Evolutionary conservation across 2,888 invertebrate genomes (phyloP).

Genomic region (Labia minor): DNA sequence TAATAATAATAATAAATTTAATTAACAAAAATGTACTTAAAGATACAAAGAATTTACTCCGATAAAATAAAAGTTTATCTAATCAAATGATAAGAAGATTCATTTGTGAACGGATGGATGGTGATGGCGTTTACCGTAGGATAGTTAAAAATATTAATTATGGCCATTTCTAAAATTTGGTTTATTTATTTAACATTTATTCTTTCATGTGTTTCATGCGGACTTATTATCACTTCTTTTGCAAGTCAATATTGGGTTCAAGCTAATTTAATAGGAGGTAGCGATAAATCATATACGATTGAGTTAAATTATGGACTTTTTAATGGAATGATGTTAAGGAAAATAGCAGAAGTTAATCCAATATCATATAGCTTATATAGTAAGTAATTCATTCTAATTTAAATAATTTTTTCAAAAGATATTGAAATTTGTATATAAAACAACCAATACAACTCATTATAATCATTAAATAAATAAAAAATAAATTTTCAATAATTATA

Average conservation of each 20-base stretch:
- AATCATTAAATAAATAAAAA: too few species aligned
- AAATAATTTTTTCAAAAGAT: conserved; percentile 13
- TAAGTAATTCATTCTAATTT: conserved; percentile 30
- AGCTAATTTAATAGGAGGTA: neutral
- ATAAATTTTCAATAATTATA: too few species aligned
- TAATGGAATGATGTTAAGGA: conserved; percentile 15
- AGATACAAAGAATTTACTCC: too few species aligned
- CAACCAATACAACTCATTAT: too few species aligned
- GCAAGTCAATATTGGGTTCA: conserved; percentile 22
- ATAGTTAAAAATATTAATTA: conserved; percentile 2
- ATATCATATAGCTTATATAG: conserved; percentile 32
- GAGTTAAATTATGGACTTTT: conserved; percentile 22
- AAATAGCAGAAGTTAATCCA: neutral
- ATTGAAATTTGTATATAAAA: too few species aligned
- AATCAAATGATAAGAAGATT: too few species aligned
- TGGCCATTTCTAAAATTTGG: conserved; percentile 21
- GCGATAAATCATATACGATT: neutral
- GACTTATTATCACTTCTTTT: conserved; percentile 20
- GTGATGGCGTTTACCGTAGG: too few species aligned
- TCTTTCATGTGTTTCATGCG: conserved; percentile 20
- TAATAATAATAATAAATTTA: too few species aligned
- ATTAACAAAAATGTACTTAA: too few species aligned
- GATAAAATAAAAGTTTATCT: too few species aligned
- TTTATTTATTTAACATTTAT: conserved; percentile 21
- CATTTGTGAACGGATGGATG: too few species aligned